Percentiles rank a stretch among this genome's conserved stretches.
These are phyloP conservation scores for Vanacampus margaritifer DNA, from an alignment of 2,113 vertebrate species.

Conservation along the genomic window DNA sequence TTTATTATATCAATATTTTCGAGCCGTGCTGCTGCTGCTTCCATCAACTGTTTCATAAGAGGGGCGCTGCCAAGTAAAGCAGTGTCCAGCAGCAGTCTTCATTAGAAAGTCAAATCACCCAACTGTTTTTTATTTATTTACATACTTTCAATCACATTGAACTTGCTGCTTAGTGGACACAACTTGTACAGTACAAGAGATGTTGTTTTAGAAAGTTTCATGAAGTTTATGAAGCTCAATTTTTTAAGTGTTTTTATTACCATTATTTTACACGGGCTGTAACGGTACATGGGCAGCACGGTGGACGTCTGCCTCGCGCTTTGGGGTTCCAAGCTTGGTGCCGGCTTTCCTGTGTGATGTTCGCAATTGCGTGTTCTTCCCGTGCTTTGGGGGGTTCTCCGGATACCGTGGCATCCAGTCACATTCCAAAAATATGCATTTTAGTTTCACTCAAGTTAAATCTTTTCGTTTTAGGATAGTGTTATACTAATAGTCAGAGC, in stretches of 20 bases:
- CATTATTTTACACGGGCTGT: not conserved
- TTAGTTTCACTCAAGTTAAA: too few relatives aligned
- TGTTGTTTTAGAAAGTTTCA: not conserved
- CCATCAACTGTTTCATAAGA: not conserved
- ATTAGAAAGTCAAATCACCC: not conserved
- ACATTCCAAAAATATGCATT: too few relatives aligned
- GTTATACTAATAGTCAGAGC: not conserved
- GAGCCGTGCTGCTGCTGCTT: not conserved
- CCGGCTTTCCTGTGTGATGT: too few relatives aligned
- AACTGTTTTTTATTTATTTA: not conserved
- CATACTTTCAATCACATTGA: not conserved
- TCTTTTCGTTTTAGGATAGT: too few relatives aligned
- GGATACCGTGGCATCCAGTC: too few relatives aligned
- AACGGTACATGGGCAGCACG: not conserved
- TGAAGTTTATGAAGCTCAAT: not conserved
- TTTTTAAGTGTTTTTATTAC: not conserved
- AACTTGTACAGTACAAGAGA: not conserved
- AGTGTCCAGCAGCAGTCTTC: not conserved
- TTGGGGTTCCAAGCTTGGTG: too few relatives aligned
- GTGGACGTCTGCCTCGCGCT: not conserved
- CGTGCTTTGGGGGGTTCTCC: too few relatives aligned
- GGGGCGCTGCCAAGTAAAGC: not conserved
- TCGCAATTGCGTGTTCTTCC: too few relatives aligned
- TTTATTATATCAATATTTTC: conserved; percentile 1
- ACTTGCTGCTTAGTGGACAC: not conserved